Evolutionary conservation across 2,888 invertebrate genomes (phyloP), one percentile per base, ranked within the genome.

Genomic region (Uropetala carovei): DNA sequence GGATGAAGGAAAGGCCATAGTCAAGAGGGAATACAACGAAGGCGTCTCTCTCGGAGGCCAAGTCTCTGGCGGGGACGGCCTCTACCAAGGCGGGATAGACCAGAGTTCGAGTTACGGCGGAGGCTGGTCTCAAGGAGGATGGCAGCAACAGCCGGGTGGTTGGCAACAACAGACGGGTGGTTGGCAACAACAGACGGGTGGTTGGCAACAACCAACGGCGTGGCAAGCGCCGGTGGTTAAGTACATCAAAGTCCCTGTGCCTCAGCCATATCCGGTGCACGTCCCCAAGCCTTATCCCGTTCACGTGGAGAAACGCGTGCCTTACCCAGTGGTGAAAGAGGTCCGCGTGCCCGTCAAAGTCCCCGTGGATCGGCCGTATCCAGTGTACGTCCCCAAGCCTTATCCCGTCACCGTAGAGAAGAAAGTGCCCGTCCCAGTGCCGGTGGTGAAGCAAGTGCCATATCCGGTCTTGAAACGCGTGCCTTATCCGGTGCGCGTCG

Each of bases 221-320:
- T 75, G 75, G 75, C 75, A 75, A 11, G 22, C 22, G 64, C 30
- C 60, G 18, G 43, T 30, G 89, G 89, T 64, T 43, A 83, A 68
- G 64, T 43, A 59, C 27, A 64, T 60, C n/a, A 10, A 18, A 30
- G n/a, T 89, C 16, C 89, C 10, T 11, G 89, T 89, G 43, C 89
- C 89, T 13, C 64, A 89, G 10, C 89, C 64, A 4, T 83, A 83
- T 43, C 83, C 83, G 5, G 83, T 83, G 56, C 83, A 83, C 43
- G 89, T 89, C 0, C 89, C 89, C 0, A 89, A 89, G 30, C 89
- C 89, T 0, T 89, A 89, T 64, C 68, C 89, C 64, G 89, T 89
- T 9, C 30, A 89, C 5, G 89, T 89, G 1, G 89, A 64, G 43
- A 89, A 89, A 43, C 60, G 56, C n/a, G 68, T 89, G 16, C 89